Base-by-base conservation (phyloP, 1,140 invertebrate genomes). In the Apis cerana region DNA sequence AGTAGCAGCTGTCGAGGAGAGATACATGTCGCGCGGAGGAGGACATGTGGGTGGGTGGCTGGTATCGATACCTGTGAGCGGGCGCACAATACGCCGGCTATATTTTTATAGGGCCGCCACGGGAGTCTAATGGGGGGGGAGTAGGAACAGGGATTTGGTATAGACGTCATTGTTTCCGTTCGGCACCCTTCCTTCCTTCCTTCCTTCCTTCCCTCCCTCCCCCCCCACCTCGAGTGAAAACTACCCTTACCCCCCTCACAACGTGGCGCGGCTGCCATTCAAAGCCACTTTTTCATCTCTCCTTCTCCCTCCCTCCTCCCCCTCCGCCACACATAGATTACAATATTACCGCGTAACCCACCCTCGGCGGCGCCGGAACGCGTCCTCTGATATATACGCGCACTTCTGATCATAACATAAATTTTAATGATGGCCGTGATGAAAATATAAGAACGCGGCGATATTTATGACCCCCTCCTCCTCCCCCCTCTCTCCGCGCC, bases 361-460 rank as follows among this genome's bases (percentile, higher is more conserved):
- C 89, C 83, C 84, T 69, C 70, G n/a, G 17, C 71, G 79, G 56
- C 70, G 69, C 80, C 78, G 82, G 78, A 65, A 86, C 83, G 72
- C 87, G 82, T 82, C 79, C 89, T 87, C 87, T 93, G 92, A 92
- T 92, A 92, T 93, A 93, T 92, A 92, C 89, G 89, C 83, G 87
- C 89, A 92, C 91, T 92, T 92, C 91, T 94, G 91, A 93, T 94
- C 91, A 89, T 93, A 93, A 93, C 93, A 94, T 94, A 93, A 94
- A 94, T 94, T 94, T 94, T 94, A 94, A 94, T 94, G 93, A 94
- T 91, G 90, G 89, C 90, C 87, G 89, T 94, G 93, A 94, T 94
- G 93, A 94, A 94, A 94, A 94, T 94, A 94, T 94, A 94, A 94
- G 93, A 94, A 92, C 91, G 90, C 81, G 71, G 58, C 87, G 89